Base-by-base conservation (phyloP, 2,797 vertebrate species). In the Mus caroli region DNA sequence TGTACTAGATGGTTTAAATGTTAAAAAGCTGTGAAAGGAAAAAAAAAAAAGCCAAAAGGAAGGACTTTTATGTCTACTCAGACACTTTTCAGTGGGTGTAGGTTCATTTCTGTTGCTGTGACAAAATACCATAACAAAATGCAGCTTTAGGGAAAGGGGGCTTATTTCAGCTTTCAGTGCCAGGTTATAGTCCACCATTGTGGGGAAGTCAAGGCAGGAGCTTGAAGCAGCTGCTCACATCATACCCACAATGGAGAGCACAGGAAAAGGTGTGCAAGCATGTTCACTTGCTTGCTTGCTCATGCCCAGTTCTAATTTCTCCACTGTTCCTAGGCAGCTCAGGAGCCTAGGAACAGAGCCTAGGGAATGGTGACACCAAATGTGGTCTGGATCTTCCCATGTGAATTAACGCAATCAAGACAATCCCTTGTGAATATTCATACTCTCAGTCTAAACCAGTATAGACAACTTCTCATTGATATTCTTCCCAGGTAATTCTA, bases 1-100 rank as follows among this genome's bases (percentile, higher is more conserved):
- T 56, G 52, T 77, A 40, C 5, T 87, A 52, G 79, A 95, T 75
- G 14, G n/a, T 88, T 93, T 56, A 91, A 92, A 88, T 78, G 26
- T 6, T 95, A 37, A 91, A 82, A 58, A 50, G 2, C 22, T 92
- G 3, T 75, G n/a, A 67, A 58, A 94, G 24, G 11, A 62, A 56
- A 88, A 56, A 62, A 56, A 88, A 56, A 43, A 84, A 67, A 19
- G 82, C 1, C 0, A 84, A n/a, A 46, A 34, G 19, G 19, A 85
- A 64, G 82, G 13, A 67, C 11, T 34, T 12, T 1, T 0, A 20
- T 12, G 60, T 84, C 17, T 50, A 71, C 50, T 7, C 22, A 71
- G 85, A 71, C 6, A 54, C 15, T 28, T 71, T 54, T 28, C 67
- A 71, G 64, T 64, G 67, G 34, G 6, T 54, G 50, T 7, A n/a